Conservation (phyloP, 1,140 invertebrate species). For the Euschistus heros region DNA sequence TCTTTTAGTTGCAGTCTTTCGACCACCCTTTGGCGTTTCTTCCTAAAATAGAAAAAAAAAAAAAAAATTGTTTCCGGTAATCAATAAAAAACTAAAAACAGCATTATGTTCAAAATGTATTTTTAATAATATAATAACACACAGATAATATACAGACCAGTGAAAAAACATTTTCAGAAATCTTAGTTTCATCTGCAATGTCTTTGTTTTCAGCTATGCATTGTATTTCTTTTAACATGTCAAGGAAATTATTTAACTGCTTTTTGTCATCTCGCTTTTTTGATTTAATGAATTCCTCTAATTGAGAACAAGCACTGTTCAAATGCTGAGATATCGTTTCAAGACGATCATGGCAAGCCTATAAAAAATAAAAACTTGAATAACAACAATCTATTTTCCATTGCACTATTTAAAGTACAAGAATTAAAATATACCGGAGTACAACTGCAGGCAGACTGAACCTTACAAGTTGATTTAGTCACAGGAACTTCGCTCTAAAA, state of each 20-base stretch:
- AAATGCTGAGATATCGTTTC: constrained; percentile 7
- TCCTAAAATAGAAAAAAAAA: constrained; percentile 6
- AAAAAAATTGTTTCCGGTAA: no score
- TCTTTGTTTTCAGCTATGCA: constrained; percentile 15
- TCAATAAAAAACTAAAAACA: not conserved
- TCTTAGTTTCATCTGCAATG: not conserved
- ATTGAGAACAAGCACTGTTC: constrained; percentile 15
- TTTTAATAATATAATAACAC: not conserved
- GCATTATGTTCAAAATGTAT: not conserved
- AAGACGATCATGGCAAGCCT: constrained; percentile 4
- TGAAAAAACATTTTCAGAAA: constrained; percentile 3
- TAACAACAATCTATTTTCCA: not conserved
- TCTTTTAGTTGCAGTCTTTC: not conserved
- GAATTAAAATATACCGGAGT: no score
- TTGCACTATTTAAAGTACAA: no score
- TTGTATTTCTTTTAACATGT: constrained; percentile 12
- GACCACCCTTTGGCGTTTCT: not conserved
- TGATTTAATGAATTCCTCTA: constrained; percentile 19
- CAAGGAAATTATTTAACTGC: constrained; percentile 11
- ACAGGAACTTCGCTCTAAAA: no score
- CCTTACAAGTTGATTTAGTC: no score
- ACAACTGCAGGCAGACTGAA: no score
- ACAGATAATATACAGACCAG: not conserved
- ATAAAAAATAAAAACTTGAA: not conserved
- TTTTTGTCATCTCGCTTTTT: constrained; percentile 14